Conservation (phyloP, 2,797 vertebrate genomes). For the Buphagus erythrorhynchus region DNA sequence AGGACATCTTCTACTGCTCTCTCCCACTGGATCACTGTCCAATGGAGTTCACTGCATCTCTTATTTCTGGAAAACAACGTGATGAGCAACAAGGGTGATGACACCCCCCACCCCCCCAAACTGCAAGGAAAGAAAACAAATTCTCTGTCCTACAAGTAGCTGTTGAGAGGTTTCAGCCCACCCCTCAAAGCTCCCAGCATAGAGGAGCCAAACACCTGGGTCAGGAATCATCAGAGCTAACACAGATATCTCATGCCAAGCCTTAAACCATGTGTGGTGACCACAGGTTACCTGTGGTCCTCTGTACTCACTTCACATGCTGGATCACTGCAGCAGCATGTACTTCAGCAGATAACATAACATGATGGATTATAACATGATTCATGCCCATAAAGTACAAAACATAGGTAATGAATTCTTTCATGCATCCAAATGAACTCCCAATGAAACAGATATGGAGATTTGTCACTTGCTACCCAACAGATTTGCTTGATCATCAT, state of each 20-base stretch:
- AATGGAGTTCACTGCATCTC: accelerated
- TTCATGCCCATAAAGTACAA: neutral
- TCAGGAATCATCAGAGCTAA: neutral
- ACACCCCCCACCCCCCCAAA: accelerated
- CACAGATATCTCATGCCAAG: accelerated
- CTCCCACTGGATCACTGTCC: neutral
- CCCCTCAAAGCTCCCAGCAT: neutral
- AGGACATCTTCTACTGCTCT: neutral
- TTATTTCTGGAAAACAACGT: neutral
- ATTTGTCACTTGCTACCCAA: neutral
- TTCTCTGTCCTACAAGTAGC: neutral
- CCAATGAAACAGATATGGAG: neutral
- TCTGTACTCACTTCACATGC: neutral
- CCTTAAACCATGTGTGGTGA: neutral
- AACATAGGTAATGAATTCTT: neutral
- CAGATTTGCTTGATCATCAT: neutral
- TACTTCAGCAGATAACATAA: neutral
- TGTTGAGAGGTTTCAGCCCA: neutral
- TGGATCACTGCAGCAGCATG: neutral
- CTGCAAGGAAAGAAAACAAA: neutral
- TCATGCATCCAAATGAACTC: neutral
- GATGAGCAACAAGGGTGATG: neutral
- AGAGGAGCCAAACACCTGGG: neutral
- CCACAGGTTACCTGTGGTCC: neutral
- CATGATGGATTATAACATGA: neutral